Evolutionary conservation across 2,797 vertebrate species (phyloP), one percentile per base, ranked within the genome.

Genomic region (Hylomyscus alleni): DNA sequence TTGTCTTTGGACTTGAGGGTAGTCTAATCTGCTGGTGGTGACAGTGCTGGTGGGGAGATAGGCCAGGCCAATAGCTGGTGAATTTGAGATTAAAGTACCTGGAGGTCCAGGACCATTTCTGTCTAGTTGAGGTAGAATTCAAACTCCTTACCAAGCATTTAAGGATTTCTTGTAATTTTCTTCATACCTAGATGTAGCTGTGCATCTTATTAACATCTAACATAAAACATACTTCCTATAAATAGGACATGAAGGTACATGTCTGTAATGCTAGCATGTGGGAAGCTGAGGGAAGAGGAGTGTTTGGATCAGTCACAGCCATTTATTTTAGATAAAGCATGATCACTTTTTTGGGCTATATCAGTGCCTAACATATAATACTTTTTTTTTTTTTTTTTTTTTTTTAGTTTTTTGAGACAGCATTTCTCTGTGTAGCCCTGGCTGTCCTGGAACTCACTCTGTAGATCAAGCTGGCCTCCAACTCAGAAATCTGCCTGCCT

Each of bases 161-260:
- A 76, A 78, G 31, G 15, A 81, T 82, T 93, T 88, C 29, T 52
- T 76, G 19, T 75, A 67, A 31, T 84, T 97, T 91, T 96, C 24
- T 14, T 89, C 91, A 26, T 83, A 56, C 15, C 40, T 87, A 90
- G 40, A 67, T 96, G 20, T 86, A 83, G 50, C 4, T 90, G 5
- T 90, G 34, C 3, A 44, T 62, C 12, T 87, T 94, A 84, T 44
- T 89, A 92, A 75, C 26, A 67, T 73, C 29, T 60, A 90, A 86
- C 19, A 82, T 29, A 86, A 92, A 92, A 75, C 47, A 50, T 84
- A 24, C 6, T 95, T 15, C 29, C 94, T 96, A 26, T 7, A 92
- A 60, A n/a, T 62, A 85, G 84, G 56, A 75, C 50, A 6, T 29
- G 20, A 69, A 37, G 22, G 67, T 19, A 15, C 37, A 17, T 40